These are phyloP conservation scores for Micromussa lordhowensis DNA, from an alignment of 92 coral and sea anemone genomes.

Conservation along the genomic window DNA sequence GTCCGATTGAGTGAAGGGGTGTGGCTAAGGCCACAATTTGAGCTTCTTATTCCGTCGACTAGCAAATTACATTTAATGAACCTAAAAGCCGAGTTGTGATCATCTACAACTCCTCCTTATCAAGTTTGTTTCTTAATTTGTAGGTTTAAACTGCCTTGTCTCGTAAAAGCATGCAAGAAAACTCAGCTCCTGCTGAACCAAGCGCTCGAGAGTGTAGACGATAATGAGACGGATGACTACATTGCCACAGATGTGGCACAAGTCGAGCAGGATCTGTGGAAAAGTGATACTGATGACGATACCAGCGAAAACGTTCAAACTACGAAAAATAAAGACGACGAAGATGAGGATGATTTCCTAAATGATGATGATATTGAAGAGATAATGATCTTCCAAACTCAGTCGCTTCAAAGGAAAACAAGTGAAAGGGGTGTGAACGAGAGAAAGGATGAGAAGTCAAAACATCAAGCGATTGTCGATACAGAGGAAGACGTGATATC, in stretches of 20 bases:
- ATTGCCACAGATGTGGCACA: slow-evolving; percentile 46
- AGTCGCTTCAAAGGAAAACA: slow-evolving; percentile 48
- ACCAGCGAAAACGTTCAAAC: background rate
- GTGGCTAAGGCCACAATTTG: background rate
- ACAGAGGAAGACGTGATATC: background rate
- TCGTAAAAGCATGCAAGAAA: slow-evolving; percentile 54
- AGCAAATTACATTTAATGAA: background rate
- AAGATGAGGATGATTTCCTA: slow-evolving; percentile 58
- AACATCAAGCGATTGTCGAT: background rate
- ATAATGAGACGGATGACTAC: background rate
- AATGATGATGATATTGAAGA: slow-evolving; percentile 89
- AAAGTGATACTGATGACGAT: slow-evolving; percentile 24
- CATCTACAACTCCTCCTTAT: background rate
- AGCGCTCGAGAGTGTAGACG: slow-evolving; percentile 16
- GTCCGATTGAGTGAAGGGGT: background rate
- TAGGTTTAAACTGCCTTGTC: slow-evolving; percentile 68
- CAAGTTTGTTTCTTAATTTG: background rate
- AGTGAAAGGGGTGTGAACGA: background rate
- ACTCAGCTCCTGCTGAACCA: slow-evolving; percentile 7
- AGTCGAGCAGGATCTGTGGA: slow-evolving; percentile 61
- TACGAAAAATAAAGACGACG: background rate
- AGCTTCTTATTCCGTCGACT: background rate
- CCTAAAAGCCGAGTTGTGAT: background rate
- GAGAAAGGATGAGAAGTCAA: slow-evolving; percentile 14
- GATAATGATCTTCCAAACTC: slow-evolving; percentile 83